Conservation (phyloP, 2,888 invertebrate species). For the Epinotia ramella region DNA sequence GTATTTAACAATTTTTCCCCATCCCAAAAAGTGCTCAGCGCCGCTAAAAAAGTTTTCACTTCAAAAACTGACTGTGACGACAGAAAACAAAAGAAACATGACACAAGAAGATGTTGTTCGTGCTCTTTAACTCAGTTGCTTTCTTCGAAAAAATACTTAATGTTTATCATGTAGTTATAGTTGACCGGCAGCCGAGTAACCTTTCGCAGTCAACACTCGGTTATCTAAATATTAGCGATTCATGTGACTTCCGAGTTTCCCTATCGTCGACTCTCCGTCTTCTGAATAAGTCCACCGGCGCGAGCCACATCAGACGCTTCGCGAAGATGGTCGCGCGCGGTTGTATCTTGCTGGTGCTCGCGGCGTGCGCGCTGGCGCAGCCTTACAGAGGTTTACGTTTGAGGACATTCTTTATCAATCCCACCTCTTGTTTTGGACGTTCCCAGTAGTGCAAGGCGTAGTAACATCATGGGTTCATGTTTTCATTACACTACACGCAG, state of each 20-base stretch:
- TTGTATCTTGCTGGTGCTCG: conserved; percentile 60
- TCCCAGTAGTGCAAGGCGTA: conserved; percentile 51
- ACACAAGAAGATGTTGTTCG: no score
- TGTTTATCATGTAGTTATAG: conserved; percentile 28
- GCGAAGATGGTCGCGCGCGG: conserved; percentile 55
- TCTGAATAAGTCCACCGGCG: neutral
- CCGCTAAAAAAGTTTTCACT: no score
- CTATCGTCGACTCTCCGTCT: conserved; percentile 4
- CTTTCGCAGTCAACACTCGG: conserved; percentile 68
- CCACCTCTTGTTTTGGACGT: conserved; percentile 48
- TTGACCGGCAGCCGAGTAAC: conserved; percentile 51
- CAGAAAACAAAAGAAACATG: no score
- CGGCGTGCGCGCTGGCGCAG: conserved; percentile 54
- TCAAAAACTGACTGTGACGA: no score
- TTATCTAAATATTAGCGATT: conserved; percentile 62
- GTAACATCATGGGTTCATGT: neutral
- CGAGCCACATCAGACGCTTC: conserved; percentile 1
- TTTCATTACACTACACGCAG: conserved; percentile 1
- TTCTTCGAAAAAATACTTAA: conserved; percentile 34
- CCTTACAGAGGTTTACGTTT: conserved; percentile 56
- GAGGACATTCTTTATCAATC: conserved; percentile 55
- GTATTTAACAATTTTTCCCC: no score
- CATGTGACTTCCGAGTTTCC: conserved; percentile 23
- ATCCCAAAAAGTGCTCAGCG: no score
- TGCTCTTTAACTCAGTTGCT: neutral